Evolutionary conservation across 1,140 invertebrate species (phyloP), one percentile per base, ranked within the genome.

Genomic region (Lamellibrachia luymesi): DNA sequence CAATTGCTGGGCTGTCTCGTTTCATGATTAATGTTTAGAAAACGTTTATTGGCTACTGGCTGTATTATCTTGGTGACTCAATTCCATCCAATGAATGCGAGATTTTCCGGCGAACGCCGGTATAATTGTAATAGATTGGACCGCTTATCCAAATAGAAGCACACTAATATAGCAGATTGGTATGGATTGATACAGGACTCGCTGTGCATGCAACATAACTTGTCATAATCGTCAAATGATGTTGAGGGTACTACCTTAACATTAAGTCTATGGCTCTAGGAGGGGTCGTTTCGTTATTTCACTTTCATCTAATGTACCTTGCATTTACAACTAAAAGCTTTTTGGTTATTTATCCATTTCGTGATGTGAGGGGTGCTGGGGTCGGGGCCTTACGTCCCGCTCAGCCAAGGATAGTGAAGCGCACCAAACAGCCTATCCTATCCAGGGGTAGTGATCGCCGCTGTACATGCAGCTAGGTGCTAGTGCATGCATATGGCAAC

Each of bases 151-250:
- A 4, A 22, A 80, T 80, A 80, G 64, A 80, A 80, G 64, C 64
- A 80, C 64, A 80, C 25, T 80, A 80, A 80, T 80, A 80, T 80
- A 80, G 64, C 64, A 80, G 64, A 80, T 80, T 80, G 64, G 64
- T 80, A 80, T 80, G 64, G 64, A 80, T 80, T 80, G 25, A 80
- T 22, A 22, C 64, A 80, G 13, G 13, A 80, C 6, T 22, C 13
- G 17, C 17, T 22, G 64, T 80, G 2, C 4, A 4, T 80, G 64
- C 64, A 22, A 22, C 64, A 80, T 80, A 80, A 80, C 64, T 80
- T 80, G 64, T 80, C 64, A 80, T 80, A 80, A 22, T 80, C 64
- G 64, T 80, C 64, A 80, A 10, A 80, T 10, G 13, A 80, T 80
- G 2, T 10, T 80, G 64, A 17, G 2, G 13, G 0, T 17, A 80